phyloP scores from a whole-genome alignment of 2,797 vertebrate species.

The Melanogrammus aeglefinus region DNA sequence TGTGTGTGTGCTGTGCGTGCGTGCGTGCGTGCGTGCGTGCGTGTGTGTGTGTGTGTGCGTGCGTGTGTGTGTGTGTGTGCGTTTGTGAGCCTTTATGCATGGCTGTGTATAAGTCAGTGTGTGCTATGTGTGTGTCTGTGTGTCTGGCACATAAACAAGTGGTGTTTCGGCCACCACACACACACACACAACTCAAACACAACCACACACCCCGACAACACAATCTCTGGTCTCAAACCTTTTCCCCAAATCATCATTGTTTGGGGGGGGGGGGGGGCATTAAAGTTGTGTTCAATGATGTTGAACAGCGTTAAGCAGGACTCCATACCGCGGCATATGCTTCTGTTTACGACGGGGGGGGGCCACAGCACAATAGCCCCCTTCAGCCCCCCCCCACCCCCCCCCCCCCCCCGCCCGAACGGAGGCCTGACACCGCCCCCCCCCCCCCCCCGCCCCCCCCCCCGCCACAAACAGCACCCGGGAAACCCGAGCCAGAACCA shows the following conservation, averaged over 20 bases:
- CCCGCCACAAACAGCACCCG: conserved; percentile 69
- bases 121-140: conserved; percentile 6
- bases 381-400: conserved; percentile 56
- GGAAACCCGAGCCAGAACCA: conserved; percentile 71
- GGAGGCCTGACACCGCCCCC: conserved; percentile 64
- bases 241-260: conserved; percentile 64
- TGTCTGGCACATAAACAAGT: neutral
- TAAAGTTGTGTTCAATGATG: conserved; percentile 73
- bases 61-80: too few species aligned
- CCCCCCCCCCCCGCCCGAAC: conserved; percentile 52
- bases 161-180: neutral
- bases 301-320: conserved; percentile 57
- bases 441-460: conserved; percentile 52
- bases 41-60: too few species aligned
- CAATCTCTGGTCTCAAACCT: conserved; percentile 38
- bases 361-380: conserved; percentile 68
- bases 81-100: neutral
- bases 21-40: too few species aligned
- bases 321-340: conserved; percentile 61
- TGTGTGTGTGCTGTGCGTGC: neutral
- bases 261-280: conserved; percentile 39
- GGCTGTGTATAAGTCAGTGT: neutral
- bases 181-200: neutral
- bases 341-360: conserved; percentile 65
- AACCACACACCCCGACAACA: conserved; percentile 5